Percentiles rank a stretch among this genome's conserved stretches.
phyloP scores from a whole-genome alignment of 2,797 vertebrate species.

The Loriculus beryllinus region DNA sequence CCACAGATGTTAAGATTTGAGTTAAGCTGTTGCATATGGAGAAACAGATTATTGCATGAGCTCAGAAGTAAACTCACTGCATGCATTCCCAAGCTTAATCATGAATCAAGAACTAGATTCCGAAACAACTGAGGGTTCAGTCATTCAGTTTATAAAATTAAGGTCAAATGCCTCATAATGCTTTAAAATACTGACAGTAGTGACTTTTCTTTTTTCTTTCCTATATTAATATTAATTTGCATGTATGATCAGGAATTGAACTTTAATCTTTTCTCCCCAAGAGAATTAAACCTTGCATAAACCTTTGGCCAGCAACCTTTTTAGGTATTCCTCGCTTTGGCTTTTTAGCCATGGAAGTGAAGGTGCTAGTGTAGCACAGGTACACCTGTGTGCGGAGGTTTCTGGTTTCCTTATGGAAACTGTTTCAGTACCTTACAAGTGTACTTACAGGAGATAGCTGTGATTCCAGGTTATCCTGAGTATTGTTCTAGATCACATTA shows the following conservation, averaged over 20 bases:
- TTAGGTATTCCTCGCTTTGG: background rate
- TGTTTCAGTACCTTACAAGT: background rate
- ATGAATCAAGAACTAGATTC: background rate
- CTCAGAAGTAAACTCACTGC: background rate
- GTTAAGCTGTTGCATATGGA: background rate
- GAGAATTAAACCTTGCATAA: too few species aligned
- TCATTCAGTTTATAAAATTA: background rate
- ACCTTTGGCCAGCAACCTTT: background rate
- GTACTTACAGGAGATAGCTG: background rate
- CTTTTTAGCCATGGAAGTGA: background rate
- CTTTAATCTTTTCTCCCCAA: background rate
- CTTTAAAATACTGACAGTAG: background rate
- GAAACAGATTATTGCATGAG: background rate
- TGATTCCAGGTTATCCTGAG: background rate
- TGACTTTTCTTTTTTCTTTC: too few species aligned
- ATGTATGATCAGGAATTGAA: background rate
- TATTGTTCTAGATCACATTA: background rate
- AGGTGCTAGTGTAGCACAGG: background rate
- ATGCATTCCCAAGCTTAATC: background rate
- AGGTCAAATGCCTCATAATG: background rate
- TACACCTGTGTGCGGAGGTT: background rate
- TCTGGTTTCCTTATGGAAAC: background rate
- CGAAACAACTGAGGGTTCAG: background rate
- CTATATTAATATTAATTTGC: too few species aligned
- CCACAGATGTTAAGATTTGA: background rate